phyloP scores from a whole-genome alignment of 2,113 vertebrate species.

The Eulemur macaco region DNA sequence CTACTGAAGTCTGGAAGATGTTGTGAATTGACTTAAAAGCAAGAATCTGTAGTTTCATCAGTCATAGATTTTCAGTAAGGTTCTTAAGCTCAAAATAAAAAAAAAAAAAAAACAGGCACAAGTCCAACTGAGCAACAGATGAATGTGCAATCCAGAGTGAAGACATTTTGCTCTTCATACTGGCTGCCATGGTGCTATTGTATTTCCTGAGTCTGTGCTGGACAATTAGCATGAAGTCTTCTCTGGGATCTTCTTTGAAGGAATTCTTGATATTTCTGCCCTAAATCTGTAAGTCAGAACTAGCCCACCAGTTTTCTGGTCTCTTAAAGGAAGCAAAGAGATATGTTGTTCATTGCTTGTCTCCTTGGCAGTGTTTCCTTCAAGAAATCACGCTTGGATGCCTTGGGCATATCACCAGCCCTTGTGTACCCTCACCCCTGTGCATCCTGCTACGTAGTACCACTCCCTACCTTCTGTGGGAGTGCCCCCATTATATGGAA shows the following conservation, averaged over 20 bases:
- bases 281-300: neutral
- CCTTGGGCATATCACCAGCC: neutral
- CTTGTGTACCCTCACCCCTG: neutral
- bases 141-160: neutral
- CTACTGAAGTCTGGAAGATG: constrained; percentile 50
- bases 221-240: neutral
- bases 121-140: neutral
- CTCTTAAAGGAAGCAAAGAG: neutral
- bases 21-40: constrained; percentile 71
- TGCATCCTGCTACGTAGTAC: neutral
- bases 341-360: neutral
- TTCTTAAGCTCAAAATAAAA: constrained; percentile 49
- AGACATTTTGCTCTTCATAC: neutral
- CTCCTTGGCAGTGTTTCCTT: neutral
- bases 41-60: constrained; percentile 75
- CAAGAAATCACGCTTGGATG: neutral
- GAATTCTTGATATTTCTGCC: neutral
- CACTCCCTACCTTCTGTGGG: neutral
- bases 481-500: neutral
- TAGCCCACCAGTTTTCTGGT: neutral
- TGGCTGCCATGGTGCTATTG: neutral
- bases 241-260: neutral
- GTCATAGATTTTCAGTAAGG: constrained; percentile 76
- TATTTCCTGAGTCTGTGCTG: neutral
- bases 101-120: neutral